Base-by-base conservation (phyloP, 1,140 invertebrate species). In the Mamestra configurata region DNA sequence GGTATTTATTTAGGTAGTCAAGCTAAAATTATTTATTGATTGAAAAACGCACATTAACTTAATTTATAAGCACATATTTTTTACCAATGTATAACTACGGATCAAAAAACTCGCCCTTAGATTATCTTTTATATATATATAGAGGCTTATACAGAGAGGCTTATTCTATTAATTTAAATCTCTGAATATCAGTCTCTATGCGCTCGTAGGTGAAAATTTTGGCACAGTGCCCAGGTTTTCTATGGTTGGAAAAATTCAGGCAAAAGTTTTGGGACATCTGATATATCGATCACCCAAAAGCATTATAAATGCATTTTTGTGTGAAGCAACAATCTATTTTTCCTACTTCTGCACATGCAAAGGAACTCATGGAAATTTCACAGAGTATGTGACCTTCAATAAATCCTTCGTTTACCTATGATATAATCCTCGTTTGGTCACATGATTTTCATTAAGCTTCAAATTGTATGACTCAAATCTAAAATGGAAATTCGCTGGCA, bases 121-220 rank as follows among this genome's bases (percentile, higher is more conserved):
- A n/a, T n/a, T n/a, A n/a, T n/a, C n/a, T n/a, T n/a, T n/a, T n/a
- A n/a, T n/a, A n/a, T n/a, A n/a, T n/a, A 31, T 3, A 1, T 1
- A 31, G 1, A 31, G 27, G 27, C 27, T 31, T 18, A 24, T 22
- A 24, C 51, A 0, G 22, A 10, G 22, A 6, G 11, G 18, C 20
- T 55, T 18, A 7, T 53, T 24, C 13, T 55, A 22, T 24, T 55
- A 37, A 61, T 61, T 61, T 61, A 61, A 61, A 61, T 35, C 13
- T 61, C 10, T 37, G 55, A 20, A 24, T 57, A 10, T 61, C 27
- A 37, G 8, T n/a, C 27, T 15, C 31, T 11, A 35, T 35, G 57
- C 31, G 15, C 8, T 3, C 8, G 57, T 18, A 61, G 57, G 57
- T 61, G 27, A 35, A 61, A n/a, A 37, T 61, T 37, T 61, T 61